Base-by-base conservation (phyloP, 2,797 vertebrate species). In the Trichosurus vulpecula region DNA sequence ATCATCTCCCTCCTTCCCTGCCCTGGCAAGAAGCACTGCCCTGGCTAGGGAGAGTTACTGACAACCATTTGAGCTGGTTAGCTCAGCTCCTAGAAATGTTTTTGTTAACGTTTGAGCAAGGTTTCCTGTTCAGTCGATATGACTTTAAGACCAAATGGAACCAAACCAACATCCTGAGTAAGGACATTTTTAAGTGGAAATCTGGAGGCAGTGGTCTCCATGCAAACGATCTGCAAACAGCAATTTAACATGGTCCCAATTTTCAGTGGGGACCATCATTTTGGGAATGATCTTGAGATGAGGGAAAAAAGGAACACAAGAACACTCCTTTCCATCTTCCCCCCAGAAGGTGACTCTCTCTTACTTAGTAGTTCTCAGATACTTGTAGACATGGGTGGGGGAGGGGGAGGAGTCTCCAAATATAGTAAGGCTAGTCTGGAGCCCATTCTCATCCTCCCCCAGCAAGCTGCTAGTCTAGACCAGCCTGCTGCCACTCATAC, bases 61-160 rank as follows among this genome's bases (percentile, higher is more conserved):
- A 54, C 51, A 89, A 53, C 14, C 47, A 52, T 19, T 91, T 92
- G 90, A 91, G 57, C 90, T 92, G 19, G 57, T 97, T 94, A 58
- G 87, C 96, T 96, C 22, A 22, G 14, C 92, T 95, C 66, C 0
- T 2, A 94, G 90, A 94, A 52, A 52, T 30, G 93, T 53, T 92
- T 81, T 92, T 87, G 19, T 96, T 96, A 93, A 94, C 51, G 47
- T 22, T 58, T 41, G 16, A 94, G 57, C 92, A 27, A 31, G 53
- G 89, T 95, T 96, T 96, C 54, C 53, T 92, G 31, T 94, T 54
- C 93, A 95, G 95, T 91, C 22, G 6, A 91, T 92, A 95, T 93
- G 55, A 56, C 90, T 95, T 97, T 90, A 54, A 90, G 90, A 94
- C 91, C 29, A 92, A 92, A 94, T 91, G 91, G 93, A 95, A 93